Base-by-base conservation (phyloP, 1,140 invertebrate species). In the Macrobrachium nipponense region DNA sequence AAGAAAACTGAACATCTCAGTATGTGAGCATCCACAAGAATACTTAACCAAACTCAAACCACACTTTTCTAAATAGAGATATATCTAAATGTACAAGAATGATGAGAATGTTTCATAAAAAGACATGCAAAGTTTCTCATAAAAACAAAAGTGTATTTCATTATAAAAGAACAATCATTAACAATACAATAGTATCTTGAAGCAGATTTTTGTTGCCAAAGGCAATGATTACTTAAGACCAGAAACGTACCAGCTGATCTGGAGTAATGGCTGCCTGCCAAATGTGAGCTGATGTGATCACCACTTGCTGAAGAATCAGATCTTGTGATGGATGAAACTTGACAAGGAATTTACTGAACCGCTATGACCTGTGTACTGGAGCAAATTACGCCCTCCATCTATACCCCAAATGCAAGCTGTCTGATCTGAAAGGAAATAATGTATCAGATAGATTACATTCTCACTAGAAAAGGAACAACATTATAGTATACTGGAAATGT, bases 321-420 rank as follows among this genome's bases (percentile, higher is more conserved):
- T 99, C 98, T 89, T 96, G 94, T 23, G 92, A 94, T 3, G 98
- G 97, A 92, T 99, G 97, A 92, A 99, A 99, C 87, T 97, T 93
- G 23, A 99, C 95, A 0, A n/a, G n/a, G 98, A 99, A 93, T 99
- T 99, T 0, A 99, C 98, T 0, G 97, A 99, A 4, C 98, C 98
- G 62, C 92, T 94, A 90, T 99, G 98, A 0, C 98, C 98, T 20
- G 95, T 94, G 90, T 99, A 99, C 89, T 98, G 96, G 2, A 99
- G 91, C 23, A 99, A 91, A 91, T 97, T 98, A n/a, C 95, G 94
- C 15, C 96, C 96, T 90, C 93, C 96, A 78, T 98, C 97, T 12
- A 96, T 95, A 84, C 94, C 96, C 97, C 97, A 99, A 43, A 99
- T 94, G 89, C 95, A 95, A 10, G 98, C 97, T 12, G 96, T 97